Percentiles rank a stretch among this genome's conserved stretches.
These are phyloP conservation scores for Aepyceros melampus DNA, from an alignment of 2,113 vertebrate genomes.

Conservation along the genomic window DNA sequence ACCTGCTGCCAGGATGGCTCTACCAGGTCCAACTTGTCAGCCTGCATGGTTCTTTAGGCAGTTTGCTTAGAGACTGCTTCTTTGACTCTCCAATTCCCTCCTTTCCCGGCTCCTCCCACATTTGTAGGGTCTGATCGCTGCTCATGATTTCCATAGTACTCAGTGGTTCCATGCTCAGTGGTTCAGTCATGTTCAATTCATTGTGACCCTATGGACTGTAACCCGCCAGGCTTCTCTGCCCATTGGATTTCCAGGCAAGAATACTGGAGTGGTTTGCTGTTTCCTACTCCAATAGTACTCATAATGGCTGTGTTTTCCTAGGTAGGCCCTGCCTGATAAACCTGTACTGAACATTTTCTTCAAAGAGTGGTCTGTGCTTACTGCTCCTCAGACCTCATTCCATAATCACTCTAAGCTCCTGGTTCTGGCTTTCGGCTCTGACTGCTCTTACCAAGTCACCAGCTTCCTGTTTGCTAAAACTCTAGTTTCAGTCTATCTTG, in stretches of 20 bases:
- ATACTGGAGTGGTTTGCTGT: background rate
- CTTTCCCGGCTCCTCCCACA: background rate
- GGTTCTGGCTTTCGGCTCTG: background rate
- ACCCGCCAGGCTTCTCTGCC: background rate
- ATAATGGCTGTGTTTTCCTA: background rate
- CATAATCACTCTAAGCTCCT: background rate
- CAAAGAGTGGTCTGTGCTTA: background rate
- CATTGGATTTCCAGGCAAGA: background rate
- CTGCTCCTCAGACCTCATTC: background rate
- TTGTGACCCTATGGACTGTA: background rate
- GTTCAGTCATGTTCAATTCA: background rate
- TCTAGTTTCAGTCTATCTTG: background rate
- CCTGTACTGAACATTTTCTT: background rate
- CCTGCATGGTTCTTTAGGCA: background rate
- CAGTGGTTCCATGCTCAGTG: background rate
- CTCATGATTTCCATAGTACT: background rate
- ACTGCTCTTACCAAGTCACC: background rate
- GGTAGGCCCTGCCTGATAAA: background rate
- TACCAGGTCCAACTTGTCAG: background rate
- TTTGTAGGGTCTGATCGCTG: background rate
- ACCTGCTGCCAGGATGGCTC: background rate
- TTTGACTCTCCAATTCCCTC: background rate
- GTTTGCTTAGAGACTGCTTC: background rate
- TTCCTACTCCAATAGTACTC: background rate
- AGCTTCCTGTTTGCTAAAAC: background rate